Conservation (phyloP, 92 coral and sea anemone species). For the Porites lobata region DNA sequence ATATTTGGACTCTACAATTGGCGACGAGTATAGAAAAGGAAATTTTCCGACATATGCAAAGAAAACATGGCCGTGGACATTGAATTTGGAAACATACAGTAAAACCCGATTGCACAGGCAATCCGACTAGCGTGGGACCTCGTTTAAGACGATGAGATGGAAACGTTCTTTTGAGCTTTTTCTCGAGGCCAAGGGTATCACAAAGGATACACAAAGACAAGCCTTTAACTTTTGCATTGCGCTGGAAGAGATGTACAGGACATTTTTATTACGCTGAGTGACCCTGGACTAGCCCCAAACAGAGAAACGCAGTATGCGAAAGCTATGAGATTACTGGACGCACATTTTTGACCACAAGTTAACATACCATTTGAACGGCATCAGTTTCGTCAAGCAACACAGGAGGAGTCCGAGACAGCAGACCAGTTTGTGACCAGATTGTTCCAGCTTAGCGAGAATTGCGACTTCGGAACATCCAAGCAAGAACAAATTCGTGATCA, state of each 20-base stretch:
- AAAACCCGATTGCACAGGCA: conserved; percentile 50
- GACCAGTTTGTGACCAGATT: background rate
- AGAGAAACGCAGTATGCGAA: background rate
- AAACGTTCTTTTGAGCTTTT: conserved; percentile 56
- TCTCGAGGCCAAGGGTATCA: conserved; percentile 62
- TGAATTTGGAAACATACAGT: conserved; percentile 66
- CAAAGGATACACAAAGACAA: conserved; percentile 32
- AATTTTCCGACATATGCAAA: too few relatives aligned
- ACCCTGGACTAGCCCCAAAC: conserved; percentile 12
- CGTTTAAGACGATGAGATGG: conserved; percentile 64
- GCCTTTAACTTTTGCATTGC: conserved; percentile 32
- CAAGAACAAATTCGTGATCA: conserved; percentile 7
- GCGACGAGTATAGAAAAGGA: too few relatives aligned
- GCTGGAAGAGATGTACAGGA: conserved; percentile 2
- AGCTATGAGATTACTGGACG: conserved; percentile 20
- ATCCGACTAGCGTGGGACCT: conserved; percentile 59
- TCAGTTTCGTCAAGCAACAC: background rate
- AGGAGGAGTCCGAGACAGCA: background rate
- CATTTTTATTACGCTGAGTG: conserved; percentile 2
- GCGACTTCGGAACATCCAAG: background rate
- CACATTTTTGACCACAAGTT: conserved; percentile 6
- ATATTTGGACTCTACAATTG: too few relatives aligned
- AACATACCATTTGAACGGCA: background rate
- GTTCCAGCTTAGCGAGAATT: background rate
- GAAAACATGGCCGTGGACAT: conserved; percentile 31